Evolutionary conservation across 2,797 vertebrate species (phyloP).

Genomic region (Mormyrops boulengeri): DNA sequence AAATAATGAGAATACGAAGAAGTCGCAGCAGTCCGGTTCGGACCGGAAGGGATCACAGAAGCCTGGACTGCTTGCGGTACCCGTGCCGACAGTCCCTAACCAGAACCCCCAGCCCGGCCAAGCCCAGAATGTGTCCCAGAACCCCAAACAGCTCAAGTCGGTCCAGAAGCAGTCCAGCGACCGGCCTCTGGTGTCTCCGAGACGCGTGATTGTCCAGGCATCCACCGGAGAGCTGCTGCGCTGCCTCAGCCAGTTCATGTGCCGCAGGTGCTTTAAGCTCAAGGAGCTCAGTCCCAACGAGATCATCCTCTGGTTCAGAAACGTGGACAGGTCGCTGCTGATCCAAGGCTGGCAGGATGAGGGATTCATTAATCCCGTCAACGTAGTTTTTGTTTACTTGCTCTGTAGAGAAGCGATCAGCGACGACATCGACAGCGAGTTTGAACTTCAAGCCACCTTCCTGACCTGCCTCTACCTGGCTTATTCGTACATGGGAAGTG

Average conservation of each 20-base stretch:
- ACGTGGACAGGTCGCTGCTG: constrained; percentile 81
- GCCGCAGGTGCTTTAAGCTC: constrained; percentile 79
- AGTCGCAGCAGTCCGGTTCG: constrained; percentile 54
- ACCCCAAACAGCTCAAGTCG: constrained; percentile 41
- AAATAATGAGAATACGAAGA: constrained; percentile 31
- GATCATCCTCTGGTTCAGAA: constrained; percentile 84
- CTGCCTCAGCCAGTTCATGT: constrained; percentile 82
- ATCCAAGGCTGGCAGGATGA: constrained; percentile 91
- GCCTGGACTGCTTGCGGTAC: constrained; percentile 46
- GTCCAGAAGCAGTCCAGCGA: constrained; percentile 47
- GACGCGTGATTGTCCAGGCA: constrained; percentile 78
- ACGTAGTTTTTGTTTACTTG: constrained; percentile 85
- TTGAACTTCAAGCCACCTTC: constrained; percentile 79
- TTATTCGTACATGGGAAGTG: constrained; percentile 86
- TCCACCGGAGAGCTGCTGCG: constrained; percentile 84
- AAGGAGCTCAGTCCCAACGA: constrained; percentile 82
- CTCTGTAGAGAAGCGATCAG: constrained; percentile 81
- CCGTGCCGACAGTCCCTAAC: constrained; percentile 49
- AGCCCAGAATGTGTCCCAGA: constrained; percentile 38
- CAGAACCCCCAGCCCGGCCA: constrained; percentile 44
- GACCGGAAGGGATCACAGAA: constrained; percentile 62
- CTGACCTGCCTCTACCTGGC: constrained; percentile 85
- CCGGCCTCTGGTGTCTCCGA: constrained; percentile 60
- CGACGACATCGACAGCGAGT: constrained; percentile 72
- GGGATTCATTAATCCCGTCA: constrained; percentile 86